Evolutionary conservation across 2,113 vertebrate genomes (phyloP).

Genomic region (Osmerus mordax): DNA sequence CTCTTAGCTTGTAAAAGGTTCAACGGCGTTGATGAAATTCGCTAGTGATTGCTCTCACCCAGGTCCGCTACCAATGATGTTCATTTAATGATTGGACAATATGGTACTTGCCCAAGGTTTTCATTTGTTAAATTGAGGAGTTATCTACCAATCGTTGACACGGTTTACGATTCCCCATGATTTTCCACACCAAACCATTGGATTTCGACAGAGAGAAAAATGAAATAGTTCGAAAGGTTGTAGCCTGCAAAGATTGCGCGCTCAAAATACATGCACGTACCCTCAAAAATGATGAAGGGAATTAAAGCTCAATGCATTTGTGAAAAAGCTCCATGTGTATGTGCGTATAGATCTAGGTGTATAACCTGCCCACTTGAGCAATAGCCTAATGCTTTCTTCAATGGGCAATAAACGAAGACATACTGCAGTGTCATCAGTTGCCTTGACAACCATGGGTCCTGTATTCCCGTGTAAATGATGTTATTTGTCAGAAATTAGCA

Average conservation of each 20-base stretch:
- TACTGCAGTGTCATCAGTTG: conserved; percentile 67
- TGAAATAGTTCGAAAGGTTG: not conserved
- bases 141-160: conserved; percentile 52
- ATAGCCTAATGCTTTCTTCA: conserved; percentile 19
- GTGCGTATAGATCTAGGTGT: not conserved
- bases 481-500: conserved; percentile 51
- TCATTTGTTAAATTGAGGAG: conserved; percentile 48
- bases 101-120: conserved; percentile 39
- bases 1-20: conserved; percentile 31
- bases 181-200: conserved; percentile 20
- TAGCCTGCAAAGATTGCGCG: too few species aligned
- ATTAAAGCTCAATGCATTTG: not conserved
- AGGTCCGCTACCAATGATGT: conserved; percentile 45
- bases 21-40: conserved; percentile 30
- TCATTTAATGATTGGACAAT: conserved; percentile 60
- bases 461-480: conserved; percentile 54
- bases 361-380: not conserved
- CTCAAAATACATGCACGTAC: too few species aligned
- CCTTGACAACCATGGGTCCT: conserved; percentile 59
- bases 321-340: not conserved
- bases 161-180: conserved; percentile 20
- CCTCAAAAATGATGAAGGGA: not conserved
- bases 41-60: conserved; percentile 26
- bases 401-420: conserved; percentile 53
- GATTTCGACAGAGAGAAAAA: not conserved